Evolutionary conservation across 2,113 vertebrate genomes (phyloP), one percentile per base, ranked within the genome.

Genomic region (Scomber scombrus): DNA sequence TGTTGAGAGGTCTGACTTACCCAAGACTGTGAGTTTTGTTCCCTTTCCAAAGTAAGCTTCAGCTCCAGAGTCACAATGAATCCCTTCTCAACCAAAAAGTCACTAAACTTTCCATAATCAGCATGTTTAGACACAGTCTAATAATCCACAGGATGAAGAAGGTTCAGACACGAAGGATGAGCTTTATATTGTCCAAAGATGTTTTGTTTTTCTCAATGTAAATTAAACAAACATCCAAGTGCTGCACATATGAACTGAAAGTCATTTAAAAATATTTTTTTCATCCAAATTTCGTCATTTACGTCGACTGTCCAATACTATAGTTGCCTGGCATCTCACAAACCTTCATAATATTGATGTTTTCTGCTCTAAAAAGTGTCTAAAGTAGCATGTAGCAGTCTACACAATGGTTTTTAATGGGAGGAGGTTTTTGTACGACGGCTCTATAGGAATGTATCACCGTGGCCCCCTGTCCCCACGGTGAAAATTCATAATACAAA

Each of bases 341-440:
- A n/a, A 2, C 15, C 50, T 54, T 70, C 63, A 71, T 15, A 52
- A 23, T 15, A 1, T 0, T 0, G 5, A 15, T 40, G 4, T 62
- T 76, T 46, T 62, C 51, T 0, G 16, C 64, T 68, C 23, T 4
- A 0, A 0, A 11, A 3, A 26, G 6, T 12, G 8, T 79, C 21
- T 16, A 19, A 19, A 40, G 49, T 10, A 52, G 45, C 65, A 15
- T 14, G 68, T 19, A 74, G 75, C 6, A 1, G 29, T 72, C 61
- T 63, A 23, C 66, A 56, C 75, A 43, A 26, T 66, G 85, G 15
- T 6, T 47, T 52, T 86, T 34, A 72, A 83, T 62, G 70, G 76
- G 29, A 82, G 79, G 0, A 90, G 92, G 96, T 97, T 98, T 98
- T 97, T 98, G 97, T 98, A 97, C 97, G 92, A 93, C 88, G 77